phyloP scores from a whole-genome alignment of 1,140 invertebrate genomes.

The Phocides pigmalion region DNA sequence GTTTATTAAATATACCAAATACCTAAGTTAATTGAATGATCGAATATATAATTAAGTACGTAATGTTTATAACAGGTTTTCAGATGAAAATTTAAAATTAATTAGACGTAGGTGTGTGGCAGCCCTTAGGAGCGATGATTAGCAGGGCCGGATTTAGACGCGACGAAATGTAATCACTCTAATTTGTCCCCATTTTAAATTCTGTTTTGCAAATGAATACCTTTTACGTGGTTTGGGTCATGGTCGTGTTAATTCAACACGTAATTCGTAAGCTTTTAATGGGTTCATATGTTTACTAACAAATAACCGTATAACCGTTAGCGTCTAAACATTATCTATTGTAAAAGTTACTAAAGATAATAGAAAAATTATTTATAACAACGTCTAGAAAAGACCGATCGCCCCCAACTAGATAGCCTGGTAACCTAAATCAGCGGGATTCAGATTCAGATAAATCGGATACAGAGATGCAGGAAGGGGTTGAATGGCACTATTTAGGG shows the following conservation, averaged over 20 bases:
- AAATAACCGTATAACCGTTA: no score
- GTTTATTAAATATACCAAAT: neutral
- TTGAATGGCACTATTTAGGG: no score
- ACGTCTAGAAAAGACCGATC: no score
- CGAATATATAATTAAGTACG: neutral
- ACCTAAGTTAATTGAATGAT: slow-evolving; percentile 1
- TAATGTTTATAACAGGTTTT: neutral
- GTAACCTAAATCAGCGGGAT: no score
- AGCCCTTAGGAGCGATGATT: slow-evolving; percentile 34
- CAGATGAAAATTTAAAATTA: slow-evolving; percentile 34
- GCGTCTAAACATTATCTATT: no score
- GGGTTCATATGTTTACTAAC: neutral
- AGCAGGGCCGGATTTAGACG: slow-evolving; percentile 24
- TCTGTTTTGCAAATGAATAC: neutral
- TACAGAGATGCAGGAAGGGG: no score
- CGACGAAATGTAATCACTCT: neutral
- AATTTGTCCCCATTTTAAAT: neutral
- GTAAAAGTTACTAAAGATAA: no score
- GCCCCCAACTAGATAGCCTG: no score
- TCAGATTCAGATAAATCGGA: no score
- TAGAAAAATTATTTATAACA: no score
- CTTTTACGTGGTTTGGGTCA: neutral
- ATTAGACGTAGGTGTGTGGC: slow-evolving; percentile 32
- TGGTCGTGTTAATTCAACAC: no score
- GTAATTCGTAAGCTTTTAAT: no score